These are phyloP conservation scores for Neosilurus mollespiculum DNA, from an alignment of 2,797 vertebrate species.

Conservation along the genomic window DNA sequence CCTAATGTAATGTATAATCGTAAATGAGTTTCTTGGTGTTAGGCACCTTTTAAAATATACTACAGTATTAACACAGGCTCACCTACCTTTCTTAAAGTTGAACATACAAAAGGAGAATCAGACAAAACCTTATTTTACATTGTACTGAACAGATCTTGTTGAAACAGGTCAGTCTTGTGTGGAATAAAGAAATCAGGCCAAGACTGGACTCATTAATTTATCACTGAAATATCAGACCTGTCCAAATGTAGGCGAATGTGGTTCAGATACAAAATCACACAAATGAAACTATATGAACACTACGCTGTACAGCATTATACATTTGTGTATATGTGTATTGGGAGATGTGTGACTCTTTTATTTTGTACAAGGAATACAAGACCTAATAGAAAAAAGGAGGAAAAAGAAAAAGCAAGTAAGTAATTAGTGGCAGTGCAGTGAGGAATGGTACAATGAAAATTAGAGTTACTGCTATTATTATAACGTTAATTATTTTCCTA, in stretches of 20 bases:
- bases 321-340: background rate
- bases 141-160: background rate
- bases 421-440: background rate
- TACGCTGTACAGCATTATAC: background rate
- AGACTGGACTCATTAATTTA: conserved; percentile 4
- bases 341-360: background rate
- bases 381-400: too few relatives aligned
- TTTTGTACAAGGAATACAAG: background rate
- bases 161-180: conserved; percentile 15
- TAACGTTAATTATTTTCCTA: background rate
- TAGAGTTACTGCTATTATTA: background rate
- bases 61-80: background rate
- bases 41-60: background rate
- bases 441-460: background rate
- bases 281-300: background rate
- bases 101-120: background rate
- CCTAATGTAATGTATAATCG: background rate
- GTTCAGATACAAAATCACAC: background rate
- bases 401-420: too few relatives aligned
- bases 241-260: conserved; percentile 14
- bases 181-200: background rate
- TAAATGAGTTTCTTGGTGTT: background rate
- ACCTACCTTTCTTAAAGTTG: background rate
- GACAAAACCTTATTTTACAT: background rate
- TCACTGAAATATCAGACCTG: conserved; percentile 18